Conservation (phyloP, 2,888 invertebrate species). For the Syrista parreyssii region DNA sequence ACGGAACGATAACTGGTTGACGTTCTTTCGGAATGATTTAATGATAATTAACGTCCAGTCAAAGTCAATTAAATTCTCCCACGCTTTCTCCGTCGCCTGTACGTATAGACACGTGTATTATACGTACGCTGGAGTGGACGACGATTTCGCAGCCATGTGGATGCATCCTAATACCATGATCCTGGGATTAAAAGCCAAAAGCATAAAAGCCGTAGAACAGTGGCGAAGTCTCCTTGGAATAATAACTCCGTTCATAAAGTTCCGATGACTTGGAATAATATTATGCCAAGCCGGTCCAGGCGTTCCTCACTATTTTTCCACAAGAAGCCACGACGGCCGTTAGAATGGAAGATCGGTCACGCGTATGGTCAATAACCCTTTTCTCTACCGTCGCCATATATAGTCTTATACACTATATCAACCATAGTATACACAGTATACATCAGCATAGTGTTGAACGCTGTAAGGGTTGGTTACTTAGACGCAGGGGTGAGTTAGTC, state of each 20-base stretch:
- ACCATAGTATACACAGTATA: neutral
- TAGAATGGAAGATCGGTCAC: neutral
- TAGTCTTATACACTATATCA: neutral
- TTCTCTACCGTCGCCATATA: neutral
- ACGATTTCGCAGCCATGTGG: neutral
- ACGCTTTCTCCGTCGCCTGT: neutral
- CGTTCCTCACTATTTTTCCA: conserved; percentile 32
- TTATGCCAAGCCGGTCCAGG: conserved; percentile 45
- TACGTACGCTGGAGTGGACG: neutral
- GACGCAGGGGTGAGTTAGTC: neutral
- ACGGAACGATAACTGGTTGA: neutral
- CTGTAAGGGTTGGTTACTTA: neutral
- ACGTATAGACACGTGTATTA: too few relatives aligned
- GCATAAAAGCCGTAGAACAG: neutral
- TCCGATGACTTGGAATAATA: conserved; percentile 45
- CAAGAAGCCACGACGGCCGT: neutral
- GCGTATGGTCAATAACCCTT: neutral
- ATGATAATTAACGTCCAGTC: neutral
- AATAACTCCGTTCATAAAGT: conserved; percentile 32
- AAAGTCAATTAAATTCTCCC: neutral
- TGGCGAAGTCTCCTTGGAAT: conserved; percentile 21
- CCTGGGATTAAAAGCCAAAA: neutral
- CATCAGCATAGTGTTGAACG: neutral
- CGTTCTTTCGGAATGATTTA: neutral
- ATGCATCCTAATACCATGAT: neutral